Percentiles rank a stretch among this genome's conserved stretches.
These are phyloP conservation scores for Adelphocoris suturalis DNA, from an alignment of 2,888 invertebrate species.

Conservation along the genomic window DNA sequence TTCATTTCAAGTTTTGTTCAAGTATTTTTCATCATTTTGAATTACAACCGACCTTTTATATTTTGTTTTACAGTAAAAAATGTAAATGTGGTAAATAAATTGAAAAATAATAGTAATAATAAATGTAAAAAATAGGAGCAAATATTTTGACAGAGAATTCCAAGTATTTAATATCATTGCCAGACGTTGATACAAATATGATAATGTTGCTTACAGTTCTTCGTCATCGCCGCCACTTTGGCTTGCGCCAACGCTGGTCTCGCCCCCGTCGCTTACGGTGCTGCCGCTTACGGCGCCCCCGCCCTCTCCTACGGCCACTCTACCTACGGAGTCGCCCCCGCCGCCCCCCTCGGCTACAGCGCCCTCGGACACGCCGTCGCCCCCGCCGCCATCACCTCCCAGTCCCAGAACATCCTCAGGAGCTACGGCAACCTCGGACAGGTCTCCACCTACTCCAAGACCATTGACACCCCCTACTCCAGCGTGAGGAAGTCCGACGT, in stretches of 20 bases:
- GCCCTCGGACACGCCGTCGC: slow-evolving; percentile 77
- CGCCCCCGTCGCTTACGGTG: slow-evolving; percentile 77
- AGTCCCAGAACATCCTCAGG: slow-evolving; percentile 83
- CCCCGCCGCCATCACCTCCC: slow-evolving; percentile 80
- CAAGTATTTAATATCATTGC: no score
- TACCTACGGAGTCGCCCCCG: slow-evolving; percentile 78
- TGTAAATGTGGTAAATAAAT: no score
- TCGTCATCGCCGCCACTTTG: slow-evolving; percentile 75
- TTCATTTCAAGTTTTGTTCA: no score
- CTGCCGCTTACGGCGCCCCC: slow-evolving; percentile 77
- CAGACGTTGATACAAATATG: no score
- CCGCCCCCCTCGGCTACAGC: slow-evolving; percentile 78
- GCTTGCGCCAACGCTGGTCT: slow-evolving; percentile 78
- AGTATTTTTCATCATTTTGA: no score
- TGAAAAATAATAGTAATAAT: no score
- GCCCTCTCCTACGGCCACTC: slow-evolving; percentile 79
- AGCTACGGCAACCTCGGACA: slow-evolving; percentile 84
- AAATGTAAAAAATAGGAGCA: no score
- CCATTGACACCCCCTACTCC: slow-evolving; percentile 86
- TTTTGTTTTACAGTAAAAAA: no score
- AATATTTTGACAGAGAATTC: no score
- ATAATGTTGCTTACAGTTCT: slow-evolving; percentile 29
- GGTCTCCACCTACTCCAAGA: slow-evolving; percentile 85
- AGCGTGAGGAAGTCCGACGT: slow-evolving; percentile 86
- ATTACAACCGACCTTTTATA: no score